These are phyloP conservation scores for Sphaerophoria taeniata DNA, from an alignment of 2,888 invertebrate genomes.

Conservation along the genomic window DNA sequence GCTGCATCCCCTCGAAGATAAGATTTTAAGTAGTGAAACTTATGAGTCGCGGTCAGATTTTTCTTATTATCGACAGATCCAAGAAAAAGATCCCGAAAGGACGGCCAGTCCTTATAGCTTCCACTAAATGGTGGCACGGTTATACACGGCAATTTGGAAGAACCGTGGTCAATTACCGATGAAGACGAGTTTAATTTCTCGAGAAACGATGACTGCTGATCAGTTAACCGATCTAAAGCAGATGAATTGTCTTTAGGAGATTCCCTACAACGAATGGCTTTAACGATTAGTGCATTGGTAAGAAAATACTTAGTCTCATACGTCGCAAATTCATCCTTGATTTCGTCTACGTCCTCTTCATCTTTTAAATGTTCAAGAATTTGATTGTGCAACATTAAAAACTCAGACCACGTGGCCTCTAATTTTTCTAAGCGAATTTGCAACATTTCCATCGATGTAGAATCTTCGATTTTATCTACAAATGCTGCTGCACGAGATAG, in stretches of 20 bases:
- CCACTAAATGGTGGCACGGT: constrained; percentile 19
- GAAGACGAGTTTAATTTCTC: constrained; percentile 9
- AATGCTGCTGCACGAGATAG: constrained; percentile 4
- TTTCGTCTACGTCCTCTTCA: not conserved
- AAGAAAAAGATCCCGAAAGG: not conserved
- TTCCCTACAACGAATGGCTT: not conserved
- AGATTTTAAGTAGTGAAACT: not conserved
- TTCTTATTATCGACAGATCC: not conserved
- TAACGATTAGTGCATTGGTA: not conserved
- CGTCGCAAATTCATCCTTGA: not conserved
- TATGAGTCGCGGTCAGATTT: not conserved
- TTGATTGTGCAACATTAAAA: not conserved
- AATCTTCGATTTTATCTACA: not conserved
- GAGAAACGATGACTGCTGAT: constrained; percentile 16
- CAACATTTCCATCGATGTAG: constrained; percentile 5
- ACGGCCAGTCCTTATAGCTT: constrained; percentile 9
- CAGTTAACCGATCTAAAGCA: constrained; percentile 10
- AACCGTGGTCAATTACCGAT: no score
- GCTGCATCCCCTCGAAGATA: constrained; percentile 2
- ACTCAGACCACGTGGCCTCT: not conserved
- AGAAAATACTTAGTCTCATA: not conserved
- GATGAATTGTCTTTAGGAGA: not conserved
- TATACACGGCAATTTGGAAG: no score
- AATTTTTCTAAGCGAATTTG: not conserved
- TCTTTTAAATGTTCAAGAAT: constrained; percentile 2